Percentiles rank a stretch among this genome's conserved stretches.
Evolutionary conservation across 1,140 invertebrate species (phyloP).

Genomic region (Aphaenogaster floridana): DNA sequence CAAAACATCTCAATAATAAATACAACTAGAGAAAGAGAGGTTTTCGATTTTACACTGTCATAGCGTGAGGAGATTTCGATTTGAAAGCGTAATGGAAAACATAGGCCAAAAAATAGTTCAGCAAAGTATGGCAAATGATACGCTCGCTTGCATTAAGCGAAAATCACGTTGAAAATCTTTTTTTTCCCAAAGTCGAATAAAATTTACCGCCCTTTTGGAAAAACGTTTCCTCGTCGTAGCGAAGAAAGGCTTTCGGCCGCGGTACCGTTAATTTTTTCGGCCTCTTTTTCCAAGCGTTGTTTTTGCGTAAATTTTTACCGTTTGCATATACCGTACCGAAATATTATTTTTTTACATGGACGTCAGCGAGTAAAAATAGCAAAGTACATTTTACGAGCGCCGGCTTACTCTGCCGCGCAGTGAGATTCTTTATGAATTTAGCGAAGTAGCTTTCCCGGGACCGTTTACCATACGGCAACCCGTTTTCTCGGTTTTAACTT

Average conservation of each 20-base stretch:
- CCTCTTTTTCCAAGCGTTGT: slow-evolving; percentile 54
- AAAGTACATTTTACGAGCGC: slow-evolving; percentile 51
- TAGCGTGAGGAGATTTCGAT: not conserved
- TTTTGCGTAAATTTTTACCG: slow-evolving; percentile 53
- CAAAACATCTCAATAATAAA: not conserved
- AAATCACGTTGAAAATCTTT: not conserved
- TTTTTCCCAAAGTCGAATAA: slow-evolving; percentile 3
- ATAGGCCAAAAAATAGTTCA: slow-evolving; percentile 19
- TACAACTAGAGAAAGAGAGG: not conserved
- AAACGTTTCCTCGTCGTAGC: not conserved
- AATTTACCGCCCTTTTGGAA: slow-evolving; percentile 8
- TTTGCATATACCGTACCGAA: not conserved
- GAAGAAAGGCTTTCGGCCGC: slow-evolving; percentile 8
- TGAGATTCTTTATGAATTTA: slow-evolving; percentile 85
- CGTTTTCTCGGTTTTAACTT: slow-evolving; percentile 62
- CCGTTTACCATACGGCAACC: slow-evolving; percentile 69
- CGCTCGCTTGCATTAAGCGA: not conserved
- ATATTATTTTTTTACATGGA: slow-evolving; percentile 50
- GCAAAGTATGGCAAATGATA: slow-evolving; percentile 6
- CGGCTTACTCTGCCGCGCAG: not conserved
- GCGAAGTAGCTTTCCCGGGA: slow-evolving; percentile 71
- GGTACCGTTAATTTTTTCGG: slow-evolving; percentile 22
- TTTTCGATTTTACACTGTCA: not conserved
- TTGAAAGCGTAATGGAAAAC: slow-evolving; percentile 13
- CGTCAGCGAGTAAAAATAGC: slow-evolving; percentile 46